Conservation (phyloP, 2,797 vertebrate species). For the Synanceia verrucosa region DNA sequence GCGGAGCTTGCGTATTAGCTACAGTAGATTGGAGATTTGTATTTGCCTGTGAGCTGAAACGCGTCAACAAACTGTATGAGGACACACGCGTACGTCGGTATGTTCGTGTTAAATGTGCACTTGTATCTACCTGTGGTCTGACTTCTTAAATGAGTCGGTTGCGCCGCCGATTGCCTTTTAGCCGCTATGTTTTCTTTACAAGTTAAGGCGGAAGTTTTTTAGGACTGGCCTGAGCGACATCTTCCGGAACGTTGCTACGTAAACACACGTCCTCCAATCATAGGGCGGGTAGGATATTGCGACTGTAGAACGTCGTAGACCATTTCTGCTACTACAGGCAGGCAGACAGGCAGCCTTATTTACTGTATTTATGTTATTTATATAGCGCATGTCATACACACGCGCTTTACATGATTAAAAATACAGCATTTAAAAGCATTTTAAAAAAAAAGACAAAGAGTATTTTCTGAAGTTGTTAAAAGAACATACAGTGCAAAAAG, state of each 20-base stretch:
- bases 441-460: too few relatives aligned
- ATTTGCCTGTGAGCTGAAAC: constrained; percentile 20
- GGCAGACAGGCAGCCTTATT: too few relatives aligned
- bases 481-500: too few relatives aligned
- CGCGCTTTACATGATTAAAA: too few relatives aligned
- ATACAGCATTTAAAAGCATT: too few relatives aligned
- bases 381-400: too few relatives aligned
- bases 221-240: constrained; percentile 73
- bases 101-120: constrained; percentile 17
- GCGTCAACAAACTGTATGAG: constrained; percentile 8
- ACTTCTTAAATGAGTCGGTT: constrained; percentile 56
- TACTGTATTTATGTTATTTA: too few relatives aligned
- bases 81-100: not conserved
- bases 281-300: not conserved
- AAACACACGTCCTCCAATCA: constrained; percentile 63
- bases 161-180: constrained; percentile 71
- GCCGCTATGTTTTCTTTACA: constrained; percentile 82
- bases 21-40: constrained; percentile 43
- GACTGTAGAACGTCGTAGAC: constrained; percentile 30
- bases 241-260: constrained; percentile 76
- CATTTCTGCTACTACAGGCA: too few relatives aligned
- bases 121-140: constrained; percentile 72
- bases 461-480: too few relatives aligned
- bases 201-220: constrained; percentile 86
- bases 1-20: constrained; percentile 63